These are phyloP conservation scores for Balearica regulorum DNA, from an alignment of 2,797 vertebrate genomes.

Conservation along the genomic window DNA sequence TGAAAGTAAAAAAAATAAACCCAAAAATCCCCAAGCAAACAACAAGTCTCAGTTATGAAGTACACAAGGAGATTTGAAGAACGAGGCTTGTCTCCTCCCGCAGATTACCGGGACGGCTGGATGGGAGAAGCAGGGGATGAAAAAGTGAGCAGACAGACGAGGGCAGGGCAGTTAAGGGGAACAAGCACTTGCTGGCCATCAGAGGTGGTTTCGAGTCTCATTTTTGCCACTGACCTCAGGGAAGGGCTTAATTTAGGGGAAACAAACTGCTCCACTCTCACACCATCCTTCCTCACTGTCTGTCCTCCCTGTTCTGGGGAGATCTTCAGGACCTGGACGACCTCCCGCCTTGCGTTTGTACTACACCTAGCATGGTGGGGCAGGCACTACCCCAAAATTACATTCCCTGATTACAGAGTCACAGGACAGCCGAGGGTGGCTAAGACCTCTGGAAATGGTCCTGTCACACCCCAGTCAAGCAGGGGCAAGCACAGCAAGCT, in stretches of 20 bases:
- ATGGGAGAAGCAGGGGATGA: background rate
- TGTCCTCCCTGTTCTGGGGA: background rate
- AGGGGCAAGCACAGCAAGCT: background rate
- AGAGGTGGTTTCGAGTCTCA: background rate
- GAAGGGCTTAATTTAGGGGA: background rate
- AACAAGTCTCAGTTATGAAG: background rate
- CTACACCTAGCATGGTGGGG: too few relatives aligned
- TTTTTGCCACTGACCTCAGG: background rate
- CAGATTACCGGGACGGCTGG: fast-evolving
- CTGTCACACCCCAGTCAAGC: background rate
- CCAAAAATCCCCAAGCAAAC: background rate
- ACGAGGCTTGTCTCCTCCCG: fast-evolving
- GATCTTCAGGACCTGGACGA: fast-evolving
- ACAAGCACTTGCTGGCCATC: background rate
- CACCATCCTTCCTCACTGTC: background rate
- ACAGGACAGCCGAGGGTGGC: background rate
- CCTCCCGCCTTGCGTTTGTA: too few relatives aligned
- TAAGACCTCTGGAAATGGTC: background rate
- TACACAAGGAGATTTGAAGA: background rate
- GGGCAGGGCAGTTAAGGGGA: background rate
- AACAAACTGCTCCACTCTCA: background rate
- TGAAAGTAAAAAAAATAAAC: background rate
- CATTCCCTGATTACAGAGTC: background rate
- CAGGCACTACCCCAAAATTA: background rate
- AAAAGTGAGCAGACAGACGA: background rate